Evolutionary conservation across 2,888 invertebrate genomes (phyloP), one percentile per base, ranked within the genome.

Genomic region (Apoderus coryli): DNA sequence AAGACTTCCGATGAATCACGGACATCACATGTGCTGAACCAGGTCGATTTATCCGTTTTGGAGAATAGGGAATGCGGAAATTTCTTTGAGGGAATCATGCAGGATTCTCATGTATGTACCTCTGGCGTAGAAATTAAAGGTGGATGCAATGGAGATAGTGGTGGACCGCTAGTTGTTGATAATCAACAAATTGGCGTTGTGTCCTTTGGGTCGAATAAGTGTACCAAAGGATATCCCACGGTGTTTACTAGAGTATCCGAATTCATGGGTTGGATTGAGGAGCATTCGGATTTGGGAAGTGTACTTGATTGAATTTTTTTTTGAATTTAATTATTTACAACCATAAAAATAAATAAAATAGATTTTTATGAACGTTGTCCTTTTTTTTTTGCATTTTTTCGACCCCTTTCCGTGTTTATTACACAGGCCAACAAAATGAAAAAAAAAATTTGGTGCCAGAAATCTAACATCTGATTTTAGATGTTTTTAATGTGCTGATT

Each of bases 61-160:
- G 51, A 49, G 3, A 64, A 65, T 34, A 30, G 40, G 0, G 49
- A 44, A 2, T 67, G 67, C 40, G 60, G 60, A 41, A 45, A 38
- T 2, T 53, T 49, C 30, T 63, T 55, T 40, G 46, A 51, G 2
- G 45, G 59, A 2, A 31, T 46, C 1, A 50, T 65, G 19, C 52
- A 57, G 10, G 45, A 43, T 4, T 58, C 57, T 29, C 61, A 64
- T 38, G 38, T 67, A 4, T 67, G 67, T 39, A 59, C 61, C 16
- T 50, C 52, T 12, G 65, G 64, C 3, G 33, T 30, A 4, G 34
- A 37, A 26, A 34, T 37, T 14, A 37, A 34, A 37, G 37, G 37
- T 16, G 37, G 37, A 4, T 37, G 37, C 22, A 37, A 37, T 23
- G 37, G 26, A 12, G 37, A 37, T 27, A 31, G 31, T 25, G 37